phyloP scores from a whole-genome alignment of 2,113 vertebrate species.

The Agapornis roseicollis region DNA sequence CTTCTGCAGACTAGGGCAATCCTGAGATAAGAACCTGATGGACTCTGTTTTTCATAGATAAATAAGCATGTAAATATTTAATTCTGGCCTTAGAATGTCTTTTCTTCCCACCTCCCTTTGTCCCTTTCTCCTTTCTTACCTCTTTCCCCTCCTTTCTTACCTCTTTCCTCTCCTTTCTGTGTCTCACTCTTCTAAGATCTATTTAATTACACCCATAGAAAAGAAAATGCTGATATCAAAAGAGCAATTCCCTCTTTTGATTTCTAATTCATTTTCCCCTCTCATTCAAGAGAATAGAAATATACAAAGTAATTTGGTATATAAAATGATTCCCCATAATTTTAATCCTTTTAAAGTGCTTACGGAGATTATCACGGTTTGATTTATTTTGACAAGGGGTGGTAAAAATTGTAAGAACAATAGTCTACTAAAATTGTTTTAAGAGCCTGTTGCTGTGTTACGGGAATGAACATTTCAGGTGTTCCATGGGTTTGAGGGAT shows the following conservation, averaged over 20 bases:
- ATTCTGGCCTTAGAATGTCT: slow-evolving; percentile 26
- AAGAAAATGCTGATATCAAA: slow-evolving; percentile 68
- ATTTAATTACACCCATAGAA: slow-evolving; percentile 68
- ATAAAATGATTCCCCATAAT: slow-evolving; percentile 66
- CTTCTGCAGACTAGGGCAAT: not conserved
- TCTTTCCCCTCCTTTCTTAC: slow-evolving; percentile 33
- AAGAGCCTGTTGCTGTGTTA: slow-evolving; percentile 59
- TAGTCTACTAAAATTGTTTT: slow-evolving; percentile 67
- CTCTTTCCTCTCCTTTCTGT: slow-evolving; percentile 28
- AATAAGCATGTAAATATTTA: slow-evolving; percentile 32
- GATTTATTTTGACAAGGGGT: slow-evolving; percentile 72
- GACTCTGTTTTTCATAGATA: not conserved
- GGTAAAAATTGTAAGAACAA: slow-evolving; percentile 64
- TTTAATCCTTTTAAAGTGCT: slow-evolving; percentile 67
- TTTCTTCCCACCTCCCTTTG: not conserved
- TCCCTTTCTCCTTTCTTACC: slow-evolving; percentile 33
- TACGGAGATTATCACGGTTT: slow-evolving; percentile 63
- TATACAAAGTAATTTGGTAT: slow-evolving; percentile 67
- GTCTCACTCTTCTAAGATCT: slow-evolving; percentile 57
- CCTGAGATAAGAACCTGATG: not conserved
- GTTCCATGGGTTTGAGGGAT: slow-evolving; percentile 39
- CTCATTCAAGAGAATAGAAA: slow-evolving; percentile 65
- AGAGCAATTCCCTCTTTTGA: slow-evolving; percentile 65
- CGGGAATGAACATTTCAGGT: slow-evolving; percentile 53
- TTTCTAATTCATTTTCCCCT: slow-evolving; percentile 66